phyloP scores from a whole-genome alignment of 2,113 vertebrate species.

The Origma solitaria region DNA sequence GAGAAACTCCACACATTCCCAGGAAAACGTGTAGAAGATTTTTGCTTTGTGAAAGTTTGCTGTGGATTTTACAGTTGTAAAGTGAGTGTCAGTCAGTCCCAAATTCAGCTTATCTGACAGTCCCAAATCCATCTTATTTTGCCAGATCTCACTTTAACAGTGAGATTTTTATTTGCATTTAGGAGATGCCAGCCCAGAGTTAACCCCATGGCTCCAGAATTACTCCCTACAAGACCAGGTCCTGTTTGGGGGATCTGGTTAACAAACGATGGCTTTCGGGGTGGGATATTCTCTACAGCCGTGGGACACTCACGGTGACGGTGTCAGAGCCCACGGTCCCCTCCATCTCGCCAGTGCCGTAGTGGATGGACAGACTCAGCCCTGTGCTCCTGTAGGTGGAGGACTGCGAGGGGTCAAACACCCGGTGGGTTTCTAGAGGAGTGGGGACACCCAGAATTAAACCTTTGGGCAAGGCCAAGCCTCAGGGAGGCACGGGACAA shows the following conservation, averaged over 20 bases:
- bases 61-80: neutral
- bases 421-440: constrained; percentile 54
- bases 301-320: constrained; percentile 6
- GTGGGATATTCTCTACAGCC: accelerated
- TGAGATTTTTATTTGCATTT: neutral
- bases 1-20: neutral
- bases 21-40: neutral
- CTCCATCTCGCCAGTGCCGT: constrained; percentile 57
- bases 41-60: neutral
- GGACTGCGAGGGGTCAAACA: constrained; percentile 58
- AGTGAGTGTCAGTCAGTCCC: neutral
- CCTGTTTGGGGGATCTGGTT: neutral
- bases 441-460: neutral
- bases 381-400: constrained; percentile 59
- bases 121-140: accelerated
- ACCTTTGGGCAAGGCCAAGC: neutral
- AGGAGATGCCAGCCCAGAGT: neutral
- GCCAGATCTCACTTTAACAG: neutral
- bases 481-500: neutral
- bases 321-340: constrained; percentile 61
- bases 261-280: accelerated
- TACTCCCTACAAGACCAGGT: neutral
- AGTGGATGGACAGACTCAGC: constrained; percentile 40
- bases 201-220: neutral
- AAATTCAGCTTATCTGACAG: neutral